Evolutionary conservation across 2,113 vertebrate genomes (phyloP), one percentile per base, ranked within the genome.

Genomic region (Recurvirostra avosetta): DNA sequence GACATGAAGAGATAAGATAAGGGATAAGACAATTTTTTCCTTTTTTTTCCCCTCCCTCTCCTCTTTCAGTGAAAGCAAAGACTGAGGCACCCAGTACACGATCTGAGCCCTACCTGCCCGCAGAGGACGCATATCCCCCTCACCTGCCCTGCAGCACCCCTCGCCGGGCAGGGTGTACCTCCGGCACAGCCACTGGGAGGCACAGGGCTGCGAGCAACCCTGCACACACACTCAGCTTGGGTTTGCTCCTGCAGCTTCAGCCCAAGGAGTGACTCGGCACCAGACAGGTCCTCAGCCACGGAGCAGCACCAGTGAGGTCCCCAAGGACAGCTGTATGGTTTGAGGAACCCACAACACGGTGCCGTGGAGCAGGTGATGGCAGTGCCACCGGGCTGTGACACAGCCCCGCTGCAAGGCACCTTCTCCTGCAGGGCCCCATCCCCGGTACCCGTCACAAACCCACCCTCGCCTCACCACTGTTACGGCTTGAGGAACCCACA

Each of bases 161-260:
- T 38, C 4, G 0, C 19, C 0, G 2, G 36, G 25, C 26, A 72
- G 40, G 47, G 29, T 6, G 67, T 15, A 45, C 32, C 58, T 47
- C 15, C 50, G 58, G 74, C 67, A 55, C 19, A 15, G 17, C 29
- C 30, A 32, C 40, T 32, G 27, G 59, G 25, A 29, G 47, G 15
- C 14, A 62, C 9, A 0, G 36, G 43, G 43, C 56, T 65, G 20
- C n/a, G 36, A 66, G 47, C 21, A 59, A 6, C 26, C 43, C 36
- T 8, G 50, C 27, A 3, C 59, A 49, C 19, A 23, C 0, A 0
- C 26, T 43, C 19, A 25, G 26, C n/a, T 83, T 21, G 32, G n/a
- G 49, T 40, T 49, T 71, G 30, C 13, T 77, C 38, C 36, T 52
- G 27, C 41, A 77, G 11, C 41, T 40, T 21, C 86, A 89, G 50